These are phyloP conservation scores for Urosaurus nigricauda DNA, from an alignment of 2,797 vertebrate genomes.

Conservation along the genomic window DNA sequence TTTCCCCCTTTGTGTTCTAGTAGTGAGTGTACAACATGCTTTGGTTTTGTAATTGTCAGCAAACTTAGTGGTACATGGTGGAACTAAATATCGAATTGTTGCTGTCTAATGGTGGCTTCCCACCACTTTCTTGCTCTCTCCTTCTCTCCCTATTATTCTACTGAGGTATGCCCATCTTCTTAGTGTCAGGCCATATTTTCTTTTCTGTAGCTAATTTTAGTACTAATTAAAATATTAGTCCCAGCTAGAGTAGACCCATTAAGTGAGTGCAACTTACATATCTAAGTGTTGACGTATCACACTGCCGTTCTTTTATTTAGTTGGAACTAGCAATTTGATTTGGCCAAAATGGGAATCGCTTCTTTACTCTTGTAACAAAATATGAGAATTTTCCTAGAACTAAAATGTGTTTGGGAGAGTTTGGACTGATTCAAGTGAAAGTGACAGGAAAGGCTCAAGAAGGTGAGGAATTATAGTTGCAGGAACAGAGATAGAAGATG, in stretches of 20 bases:
- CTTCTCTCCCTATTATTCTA: neutral
- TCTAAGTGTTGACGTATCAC: too few species aligned
- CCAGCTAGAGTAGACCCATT: too few species aligned
- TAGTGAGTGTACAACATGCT: conserved; percentile 10
- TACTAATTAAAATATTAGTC: too few species aligned
- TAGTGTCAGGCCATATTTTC: neutral
- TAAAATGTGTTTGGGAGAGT: neutral
- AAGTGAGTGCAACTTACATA: too few species aligned
- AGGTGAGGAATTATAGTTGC: conserved; percentile 23
- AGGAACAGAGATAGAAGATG: neutral
- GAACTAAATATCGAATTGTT: conserved; percentile 1
- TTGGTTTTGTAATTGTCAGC: neutral
- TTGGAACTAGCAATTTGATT: too few species aligned
- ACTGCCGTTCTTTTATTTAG: too few species aligned
- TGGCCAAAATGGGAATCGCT: neutral
- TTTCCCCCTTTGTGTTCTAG: neutral
- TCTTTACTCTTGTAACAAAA: neutral
- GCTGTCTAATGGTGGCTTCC: neutral
- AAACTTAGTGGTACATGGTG: neutral
- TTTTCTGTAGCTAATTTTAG: neutral
- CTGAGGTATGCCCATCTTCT: neutral
- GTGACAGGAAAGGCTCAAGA: neutral
- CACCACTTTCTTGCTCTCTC: neutral
- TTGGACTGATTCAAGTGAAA: neutral
- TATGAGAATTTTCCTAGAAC: conserved; percentile 1